A percentile compares a stretch with the other conserved stretches of the same genome.
Evolutionary conservation across 1,140 invertebrate genomes (phyloP).

Genomic region (Drosophila lacertosa): DNA sequence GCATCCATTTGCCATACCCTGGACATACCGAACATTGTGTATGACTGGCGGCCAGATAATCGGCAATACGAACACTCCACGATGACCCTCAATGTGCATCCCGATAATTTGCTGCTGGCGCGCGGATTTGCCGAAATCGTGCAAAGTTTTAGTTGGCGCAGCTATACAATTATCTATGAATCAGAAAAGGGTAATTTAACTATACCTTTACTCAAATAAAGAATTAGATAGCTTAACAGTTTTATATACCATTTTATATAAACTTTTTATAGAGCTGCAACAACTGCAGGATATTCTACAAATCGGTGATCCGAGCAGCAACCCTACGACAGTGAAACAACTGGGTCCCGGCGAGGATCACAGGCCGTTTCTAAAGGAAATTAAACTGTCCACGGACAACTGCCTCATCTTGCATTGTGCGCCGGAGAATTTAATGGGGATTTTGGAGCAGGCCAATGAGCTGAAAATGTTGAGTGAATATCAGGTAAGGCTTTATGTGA

Average conservation of each 20-base stretch:
- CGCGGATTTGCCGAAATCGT: slow-evolving; percentile 90
- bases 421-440: slow-evolving; percentile 87
- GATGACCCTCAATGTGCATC: slow-evolving; percentile 90
- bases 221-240: too few relatives aligned
- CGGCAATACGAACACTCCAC: slow-evolving; percentile 82
- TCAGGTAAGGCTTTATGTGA: slow-evolving; percentile 81
- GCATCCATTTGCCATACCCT: slow-evolving; percentile 89
- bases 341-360: slow-evolving; percentile 87
- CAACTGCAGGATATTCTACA: slow-evolving; percentile 93
- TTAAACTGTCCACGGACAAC: slow-evolving; percentile 88
- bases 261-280: slow-evolving; percentile 86
- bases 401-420: slow-evolving; percentile 92
- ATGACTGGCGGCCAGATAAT: slow-evolving; percentile 87
- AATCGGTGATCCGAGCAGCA: slow-evolving; percentile 86
- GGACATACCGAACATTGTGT: slow-evolving; percentile 90
- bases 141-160: slow-evolving; percentile 90
- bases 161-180: slow-evolving; percentile 93
- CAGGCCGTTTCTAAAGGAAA: slow-evolving; percentile 90
- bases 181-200: slow-evolving; percentile 87
- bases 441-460: slow-evolving; percentile 91
- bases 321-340: slow-evolving; percentile 87
- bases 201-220: too few relatives aligned
- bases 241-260: too few relatives aligned
- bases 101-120: slow-evolving; percentile 89
- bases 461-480: slow-evolving; percentile 92